phyloP scores from a whole-genome alignment of 2,888 invertebrate genomes.

The Caenorhabditis imperialis region DNA sequence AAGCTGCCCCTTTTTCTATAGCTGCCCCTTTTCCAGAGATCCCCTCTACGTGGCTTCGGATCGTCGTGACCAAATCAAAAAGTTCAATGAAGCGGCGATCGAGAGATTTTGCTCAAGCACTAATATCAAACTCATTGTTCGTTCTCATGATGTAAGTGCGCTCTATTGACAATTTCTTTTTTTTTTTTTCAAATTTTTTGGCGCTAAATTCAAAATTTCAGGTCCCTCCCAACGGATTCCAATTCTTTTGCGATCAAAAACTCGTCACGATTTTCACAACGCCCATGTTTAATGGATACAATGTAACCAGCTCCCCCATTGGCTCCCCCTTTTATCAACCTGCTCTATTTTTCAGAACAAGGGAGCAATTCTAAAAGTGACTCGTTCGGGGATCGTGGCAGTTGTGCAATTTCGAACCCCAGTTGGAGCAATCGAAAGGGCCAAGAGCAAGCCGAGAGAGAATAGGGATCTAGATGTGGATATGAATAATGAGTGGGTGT shows the following conservation, averaged over 20 bases:
- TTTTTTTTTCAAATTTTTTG: too few relatives aligned
- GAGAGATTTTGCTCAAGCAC: constrained; percentile 15
- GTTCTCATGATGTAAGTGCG: constrained; percentile 11
- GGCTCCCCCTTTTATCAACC: background rate
- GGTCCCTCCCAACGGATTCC: constrained; percentile 17
- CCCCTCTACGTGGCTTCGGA: constrained; percentile 1
- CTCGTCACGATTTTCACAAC: constrained; percentile 28
- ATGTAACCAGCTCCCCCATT: background rate
- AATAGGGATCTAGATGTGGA: background rate
- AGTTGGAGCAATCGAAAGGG: too few relatives aligned
- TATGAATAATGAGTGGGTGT: constrained; percentile 5
- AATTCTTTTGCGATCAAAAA: constrained; percentile 15
- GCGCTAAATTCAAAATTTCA: background rate
- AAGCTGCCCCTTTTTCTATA: too few relatives aligned
- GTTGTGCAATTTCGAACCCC: constrained; percentile 14
- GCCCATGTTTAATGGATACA: constrained; percentile 4
- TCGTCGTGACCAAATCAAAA: background rate
- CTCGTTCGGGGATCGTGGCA: background rate
- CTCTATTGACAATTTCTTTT: too few relatives aligned
- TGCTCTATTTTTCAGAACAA: constrained; percentile 14
- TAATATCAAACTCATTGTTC: constrained; percentile 22
- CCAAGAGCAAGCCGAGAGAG: constrained; percentile 5
- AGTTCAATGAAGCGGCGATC: constrained; percentile 28
- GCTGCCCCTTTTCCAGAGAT: background rate
- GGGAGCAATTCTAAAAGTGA: constrained; percentile 16